Base-by-base conservation (phyloP, 2,113 vertebrate species). In the Stercorarius parasiticus region DNA sequence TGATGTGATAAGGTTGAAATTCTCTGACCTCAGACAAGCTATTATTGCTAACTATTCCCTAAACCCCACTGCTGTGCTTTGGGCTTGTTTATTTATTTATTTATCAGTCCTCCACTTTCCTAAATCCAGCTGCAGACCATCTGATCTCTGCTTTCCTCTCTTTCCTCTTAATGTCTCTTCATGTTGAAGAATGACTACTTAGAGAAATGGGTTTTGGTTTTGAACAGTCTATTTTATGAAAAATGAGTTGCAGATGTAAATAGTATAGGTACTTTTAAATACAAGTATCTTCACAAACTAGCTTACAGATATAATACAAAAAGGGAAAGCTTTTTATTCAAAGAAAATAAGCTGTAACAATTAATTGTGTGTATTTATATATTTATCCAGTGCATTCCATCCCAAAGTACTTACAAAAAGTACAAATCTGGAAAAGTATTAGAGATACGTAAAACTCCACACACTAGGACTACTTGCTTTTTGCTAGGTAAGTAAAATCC, bases 1-100 rank as follows among this genome's bases (percentile, higher is more conserved):
- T 93, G 88, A 96, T 96, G 95, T 90, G 97, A 96, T 96, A 97
- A 98, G 87, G 86, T 82, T 82, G 92, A 88, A 95, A 87, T 97
- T 96, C 95, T 92, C 94, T 98, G 97, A 98, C 98, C 98, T 97
- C 94, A 88, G 94, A 98, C 94, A 98, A 98, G 94, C 90, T 97
- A 98, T 97, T 98, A 98, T 96, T 92, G 96, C 95, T 97, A 97
- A 97, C 95, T 97, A 98, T 97, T 98, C 98, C 98, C 98, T 91
- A 98, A 98, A 95, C 90, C 96, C 97, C 97, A 95, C 58, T 92
- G 92, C 97, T 92, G 95, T 77, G 96, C 95, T 97, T 97, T 95
- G 94, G 93, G 96, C 92, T 98, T 98, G 71, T 94, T 97, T 95
- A 59, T 94, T 96, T 95, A 95, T 94, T 96, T 96, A 84, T 87